Conservation (phyloP, 2,797 vertebrate species). For the Aldrovandia affinis region DNA sequence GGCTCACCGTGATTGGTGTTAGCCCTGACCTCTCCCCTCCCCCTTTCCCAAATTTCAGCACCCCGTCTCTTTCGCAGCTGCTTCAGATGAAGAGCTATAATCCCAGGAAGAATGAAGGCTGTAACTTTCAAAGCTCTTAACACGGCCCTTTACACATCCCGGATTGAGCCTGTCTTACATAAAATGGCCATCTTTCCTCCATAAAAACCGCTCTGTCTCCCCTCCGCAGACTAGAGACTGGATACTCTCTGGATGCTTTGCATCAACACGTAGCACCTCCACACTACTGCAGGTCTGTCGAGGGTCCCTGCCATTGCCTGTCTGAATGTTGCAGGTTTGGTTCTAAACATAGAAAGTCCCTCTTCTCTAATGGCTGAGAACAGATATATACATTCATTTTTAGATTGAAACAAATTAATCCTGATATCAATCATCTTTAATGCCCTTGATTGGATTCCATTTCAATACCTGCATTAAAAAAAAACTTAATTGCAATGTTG, state of each 20-base stretch:
- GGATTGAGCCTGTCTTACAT: conserved; percentile 65
- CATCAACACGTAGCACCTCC: background rate
- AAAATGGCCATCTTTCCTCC: conserved; percentile 47
- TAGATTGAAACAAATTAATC: background rate
- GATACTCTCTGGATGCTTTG: background rate
- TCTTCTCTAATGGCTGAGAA: background rate
- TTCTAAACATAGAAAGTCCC: background rate
- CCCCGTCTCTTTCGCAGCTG: conserved; percentile 83
- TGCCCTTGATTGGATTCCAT: background rate
- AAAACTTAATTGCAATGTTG: background rate
- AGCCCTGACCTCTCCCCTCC: conserved; percentile 88
- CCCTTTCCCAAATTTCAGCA: conserved; percentile 76
- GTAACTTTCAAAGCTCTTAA: conserved; percentile 59
- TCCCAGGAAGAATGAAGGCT: conserved; percentile 70
- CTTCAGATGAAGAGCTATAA: conserved; percentile 87
- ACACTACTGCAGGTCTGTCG: background rate
- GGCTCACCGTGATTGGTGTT: conserved; percentile 88
- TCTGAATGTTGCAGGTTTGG: background rate
- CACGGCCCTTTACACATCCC: conserved; percentile 56
- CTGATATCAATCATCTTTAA: background rate
- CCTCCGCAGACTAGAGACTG: background rate
- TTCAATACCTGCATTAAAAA: background rate
- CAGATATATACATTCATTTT: background rate
- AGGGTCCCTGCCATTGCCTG: background rate
- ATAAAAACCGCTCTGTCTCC: conserved; percentile 9